Evolutionary conservation across 2,888 invertebrate species (phyloP), one percentile per base, ranked within the genome.

Genomic region (Dione vanillae): DNA sequence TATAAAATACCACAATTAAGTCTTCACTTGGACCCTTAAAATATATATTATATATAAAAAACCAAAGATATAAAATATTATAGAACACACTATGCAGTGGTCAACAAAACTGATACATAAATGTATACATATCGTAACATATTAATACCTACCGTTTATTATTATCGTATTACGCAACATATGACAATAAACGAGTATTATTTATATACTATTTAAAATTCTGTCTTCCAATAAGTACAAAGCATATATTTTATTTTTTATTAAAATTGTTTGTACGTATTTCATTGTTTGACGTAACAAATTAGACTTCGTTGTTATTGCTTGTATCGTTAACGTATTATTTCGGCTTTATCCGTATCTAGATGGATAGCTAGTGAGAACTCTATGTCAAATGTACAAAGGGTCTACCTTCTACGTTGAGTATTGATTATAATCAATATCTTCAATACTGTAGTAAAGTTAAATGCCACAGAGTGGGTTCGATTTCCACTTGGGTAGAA

Each of bases 111-210:
- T 49, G 2, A 49, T 5, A 49, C 19, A 37, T 40, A 64, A 64
- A 64, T 56, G 49, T 64, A 35, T 45, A 45, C 40, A 65, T 56
- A 56, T 61, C 61, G 61, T 69, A 52, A 59, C 47, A 49, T 65
- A 41, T 49, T 16, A 59, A 51, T 65, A 51, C 58, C 47, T 70
- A 54, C 16, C 14, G 19, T 69, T 58, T 65, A 69, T 65, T 56
- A 65, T 59, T 59, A 65, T 65, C 58, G 35, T 37, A 58, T 69
- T 65, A 49, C 58, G 69, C 69, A 69, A 65, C 35, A 41, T 27
- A 61, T 40, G 45, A 49, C 65, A 49, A 41, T 68, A 12, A 40
- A 59, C 37, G 19, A 40, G 1, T 41, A 59, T 51, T 68, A 59
- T 68, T 52, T 67, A 37, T 52, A 43, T 27, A 49, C 20, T 45